Evolutionary conservation across 1,140 invertebrate genomes (phyloP).

Genomic region (Tetramorium simillimum): DNA sequence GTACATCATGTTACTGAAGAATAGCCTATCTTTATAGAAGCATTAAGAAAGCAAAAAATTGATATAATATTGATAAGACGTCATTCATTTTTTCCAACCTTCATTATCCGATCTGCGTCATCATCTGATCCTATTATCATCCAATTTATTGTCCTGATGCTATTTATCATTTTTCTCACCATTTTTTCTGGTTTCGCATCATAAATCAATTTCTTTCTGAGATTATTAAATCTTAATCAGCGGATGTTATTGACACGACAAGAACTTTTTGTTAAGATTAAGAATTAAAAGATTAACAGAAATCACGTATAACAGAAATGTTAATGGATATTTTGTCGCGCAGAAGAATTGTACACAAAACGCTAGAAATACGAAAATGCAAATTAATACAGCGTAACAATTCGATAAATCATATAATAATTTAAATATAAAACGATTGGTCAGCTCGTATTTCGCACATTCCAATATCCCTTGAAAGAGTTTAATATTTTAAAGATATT

Average conservation of each 20-base stretch:
- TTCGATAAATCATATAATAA: slow-evolving; percentile 53
- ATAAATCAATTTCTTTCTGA: slow-evolving; percentile 8
- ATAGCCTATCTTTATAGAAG: background rate
- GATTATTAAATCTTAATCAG: slow-evolving; percentile 41
- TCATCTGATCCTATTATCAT: background rate
- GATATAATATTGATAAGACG: slow-evolving; percentile 28
- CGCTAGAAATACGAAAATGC: slow-evolving; percentile 44
- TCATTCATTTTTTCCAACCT: slow-evolving; percentile 15
- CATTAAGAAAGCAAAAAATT: background rate
- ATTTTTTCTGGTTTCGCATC: background rate
- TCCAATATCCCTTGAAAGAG: slow-evolving; percentile 51
- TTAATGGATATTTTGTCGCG: slow-evolving; percentile 30
- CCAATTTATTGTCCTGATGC: background rate
- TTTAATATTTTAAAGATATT: slow-evolving; percentile 49
- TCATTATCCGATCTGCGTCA: background rate
- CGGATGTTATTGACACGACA: slow-evolving; percentile 8
- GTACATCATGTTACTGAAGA: background rate
- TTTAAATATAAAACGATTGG: slow-evolving; percentile 53
- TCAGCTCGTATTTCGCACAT: slow-evolving; percentile 25
- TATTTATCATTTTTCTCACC: background rate
- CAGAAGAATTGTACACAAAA: slow-evolving; percentile 32
- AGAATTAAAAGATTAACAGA: slow-evolving; percentile 1
- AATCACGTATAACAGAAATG: background rate
- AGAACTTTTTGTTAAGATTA: background rate
- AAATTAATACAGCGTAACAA: slow-evolving; percentile 44